phyloP scores from a whole-genome alignment of 2,888 invertebrate genomes.

The Gari tellinella region DNA sequence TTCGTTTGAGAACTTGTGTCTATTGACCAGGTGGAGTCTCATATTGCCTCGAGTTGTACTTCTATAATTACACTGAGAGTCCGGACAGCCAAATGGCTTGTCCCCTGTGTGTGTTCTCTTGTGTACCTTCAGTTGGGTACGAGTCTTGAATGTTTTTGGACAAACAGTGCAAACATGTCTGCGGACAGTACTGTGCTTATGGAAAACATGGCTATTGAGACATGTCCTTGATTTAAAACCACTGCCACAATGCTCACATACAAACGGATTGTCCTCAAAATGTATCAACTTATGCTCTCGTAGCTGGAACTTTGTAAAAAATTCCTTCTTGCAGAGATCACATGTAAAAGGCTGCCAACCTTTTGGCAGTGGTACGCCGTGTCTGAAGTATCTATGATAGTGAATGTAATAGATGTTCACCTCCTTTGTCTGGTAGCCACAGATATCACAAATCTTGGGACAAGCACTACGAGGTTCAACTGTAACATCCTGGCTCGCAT shows the following conservation, averaged over 20 bases:
- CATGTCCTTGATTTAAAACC: constrained; percentile 74
- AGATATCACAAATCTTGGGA: constrained; percentile 74
- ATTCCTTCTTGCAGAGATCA: constrained; percentile 78
- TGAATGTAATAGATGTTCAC: constrained; percentile 75
- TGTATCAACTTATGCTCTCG: constrained; percentile 75
- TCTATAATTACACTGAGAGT: constrained; percentile 66
- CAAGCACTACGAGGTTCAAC: constrained; percentile 55
- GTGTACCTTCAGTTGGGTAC: constrained; percentile 75
- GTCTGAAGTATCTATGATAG: constrained; percentile 78
- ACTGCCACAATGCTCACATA: constrained; percentile 77
- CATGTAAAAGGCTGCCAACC: constrained; percentile 76
- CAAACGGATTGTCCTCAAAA: constrained; percentile 72
- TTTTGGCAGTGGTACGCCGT: constrained; percentile 75
- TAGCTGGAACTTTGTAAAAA: constrained; percentile 76
- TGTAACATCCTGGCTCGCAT: constrained; percentile 57
- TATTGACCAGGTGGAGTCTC: constrained; percentile 72
- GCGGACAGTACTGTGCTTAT: constrained; percentile 71
- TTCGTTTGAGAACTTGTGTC: constrained; percentile 62
- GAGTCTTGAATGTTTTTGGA: constrained; percentile 74
- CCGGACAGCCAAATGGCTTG: constrained; percentile 74
- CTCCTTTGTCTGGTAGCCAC: constrained; percentile 77
- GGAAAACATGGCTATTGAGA: constrained; percentile 76
- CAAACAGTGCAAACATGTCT: constrained; percentile 73
- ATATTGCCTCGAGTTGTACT: constrained; percentile 78
- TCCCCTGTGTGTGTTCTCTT: constrained; percentile 76